Percentiles rank a stretch among this genome's conserved stretches.
Conservation (phyloP, 2,888 invertebrate species). For the Lucinisca nassula region DNA sequence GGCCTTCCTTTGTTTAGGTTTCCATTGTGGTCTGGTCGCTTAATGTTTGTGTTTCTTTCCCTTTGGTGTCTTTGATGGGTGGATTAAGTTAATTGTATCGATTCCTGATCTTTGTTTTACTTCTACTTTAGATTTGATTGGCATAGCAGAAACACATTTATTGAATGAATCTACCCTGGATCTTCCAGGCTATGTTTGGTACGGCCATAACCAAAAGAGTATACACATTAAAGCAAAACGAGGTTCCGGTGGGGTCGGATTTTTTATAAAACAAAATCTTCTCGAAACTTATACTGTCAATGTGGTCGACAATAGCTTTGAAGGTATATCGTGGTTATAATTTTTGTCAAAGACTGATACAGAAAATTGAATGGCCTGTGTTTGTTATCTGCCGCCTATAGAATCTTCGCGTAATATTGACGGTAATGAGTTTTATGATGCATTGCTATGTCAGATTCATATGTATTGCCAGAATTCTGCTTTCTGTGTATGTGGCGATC, state of each 20-base stretch:
- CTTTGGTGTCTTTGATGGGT: too few relatives aligned
- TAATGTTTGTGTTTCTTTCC: too few relatives aligned
- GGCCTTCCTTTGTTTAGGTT: too few relatives aligned
- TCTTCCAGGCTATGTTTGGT: too few relatives aligned
- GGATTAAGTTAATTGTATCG: too few relatives aligned
- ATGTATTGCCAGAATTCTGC: background rate
- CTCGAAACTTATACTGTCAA: background rate
- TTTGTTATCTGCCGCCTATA: constrained; percentile 16
- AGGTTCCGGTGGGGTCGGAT: constrained; percentile 28
- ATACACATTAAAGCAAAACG: constrained; percentile 13
- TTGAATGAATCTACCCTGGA: too few relatives aligned
- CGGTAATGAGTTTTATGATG: background rate
- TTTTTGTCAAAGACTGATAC: background rate
- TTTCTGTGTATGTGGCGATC: constrained; percentile 2
- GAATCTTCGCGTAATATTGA: background rate
- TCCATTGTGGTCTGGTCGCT: too few relatives aligned
- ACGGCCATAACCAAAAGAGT: too few relatives aligned
- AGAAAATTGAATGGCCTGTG: background rate
- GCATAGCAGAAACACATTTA: too few relatives aligned
- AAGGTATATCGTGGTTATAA: constrained; percentile 9
- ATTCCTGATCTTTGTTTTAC: too few relatives aligned
- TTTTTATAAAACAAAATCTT: constrained; percentile 9
- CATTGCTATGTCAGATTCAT: constrained; percentile 5
- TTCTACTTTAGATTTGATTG: too few relatives aligned
- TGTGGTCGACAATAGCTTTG: background rate